These are phyloP conservation scores for Drosophila ananassae DNA, from an alignment of 1,140 invertebrate genomes.

Conservation along the genomic window DNA sequence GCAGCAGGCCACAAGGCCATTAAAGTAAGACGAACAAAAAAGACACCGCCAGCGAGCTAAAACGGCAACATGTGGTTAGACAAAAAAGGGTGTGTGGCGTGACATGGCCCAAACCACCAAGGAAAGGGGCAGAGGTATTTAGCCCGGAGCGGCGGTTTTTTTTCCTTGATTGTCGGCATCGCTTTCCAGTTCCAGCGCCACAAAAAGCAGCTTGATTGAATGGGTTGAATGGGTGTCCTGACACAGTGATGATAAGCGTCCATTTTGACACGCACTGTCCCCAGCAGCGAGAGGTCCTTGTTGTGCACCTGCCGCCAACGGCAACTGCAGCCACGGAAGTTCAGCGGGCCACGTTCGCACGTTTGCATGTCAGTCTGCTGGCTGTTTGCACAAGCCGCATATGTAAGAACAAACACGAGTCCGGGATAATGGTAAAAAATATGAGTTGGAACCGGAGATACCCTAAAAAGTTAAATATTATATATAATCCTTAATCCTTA, in stretches of 20 bases:
- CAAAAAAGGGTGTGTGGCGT: not conserved
- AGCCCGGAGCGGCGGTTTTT: slow-evolving; percentile 36
- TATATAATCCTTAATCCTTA: too few relatives aligned
- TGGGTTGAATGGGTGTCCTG: slow-evolving; percentile 62
- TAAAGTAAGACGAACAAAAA: slow-evolving; percentile 29
- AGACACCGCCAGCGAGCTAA: slow-evolving; percentile 24
- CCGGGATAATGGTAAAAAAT: not conserved
- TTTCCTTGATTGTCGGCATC: slow-evolving; percentile 49
- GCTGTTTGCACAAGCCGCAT: slow-evolving; percentile 62
- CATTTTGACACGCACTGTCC: slow-evolving; percentile 30
- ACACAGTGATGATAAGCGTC: slow-evolving; percentile 31
- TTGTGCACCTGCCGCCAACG: slow-evolving; percentile 34
- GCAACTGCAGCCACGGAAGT: slow-evolving; percentile 44
- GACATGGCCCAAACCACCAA: not conserved
- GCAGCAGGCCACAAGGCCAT: slow-evolving; percentile 13
- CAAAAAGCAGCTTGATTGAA: slow-evolving; percentile 58
- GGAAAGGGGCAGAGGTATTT: slow-evolving; percentile 13
- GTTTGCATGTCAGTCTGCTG: slow-evolving; percentile 21
- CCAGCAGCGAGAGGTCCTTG: slow-evolving; percentile 9
- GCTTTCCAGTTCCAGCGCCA: slow-evolving; percentile 43
- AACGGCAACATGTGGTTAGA: slow-evolving; percentile 69
- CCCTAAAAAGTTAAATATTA: not conserved
- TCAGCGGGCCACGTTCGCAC: not conserved
- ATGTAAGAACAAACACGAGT: slow-evolving; percentile 36
- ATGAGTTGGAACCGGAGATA: not conserved